These are phyloP conservation scores for Clunio marinus DNA, from an alignment of 2,888 invertebrate species.

Conservation along the genomic window DNA sequence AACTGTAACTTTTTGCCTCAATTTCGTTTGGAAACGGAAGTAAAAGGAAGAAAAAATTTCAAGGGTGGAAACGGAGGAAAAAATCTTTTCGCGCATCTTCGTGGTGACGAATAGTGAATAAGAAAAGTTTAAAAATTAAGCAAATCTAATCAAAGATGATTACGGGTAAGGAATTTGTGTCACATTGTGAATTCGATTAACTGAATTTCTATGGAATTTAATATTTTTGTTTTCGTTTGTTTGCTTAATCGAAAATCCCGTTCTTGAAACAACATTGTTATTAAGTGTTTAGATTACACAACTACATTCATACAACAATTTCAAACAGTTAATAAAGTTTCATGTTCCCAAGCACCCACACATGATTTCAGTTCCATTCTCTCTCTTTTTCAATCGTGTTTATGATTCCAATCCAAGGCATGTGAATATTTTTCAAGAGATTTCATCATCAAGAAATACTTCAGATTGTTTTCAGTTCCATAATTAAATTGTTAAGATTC, in stretches of 20 bases:
- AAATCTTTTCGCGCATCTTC: background rate
- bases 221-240: background rate
- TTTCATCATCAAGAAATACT: background rate
- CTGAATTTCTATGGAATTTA: too few species aligned
- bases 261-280: slow-evolving; percentile 13
- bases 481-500: background rate
- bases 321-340: background rate
- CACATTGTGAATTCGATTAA: background rate
- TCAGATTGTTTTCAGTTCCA: slow-evolving; percentile 5
- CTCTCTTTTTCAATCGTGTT: background rate
- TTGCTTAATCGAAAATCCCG: slow-evolving; percentile 4
- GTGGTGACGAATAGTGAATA: background rate
- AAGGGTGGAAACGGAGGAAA: slow-evolving; percentile 33
- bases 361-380: background rate
- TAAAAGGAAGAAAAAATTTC: background rate
- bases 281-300: slow-evolving; percentile 12
- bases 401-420: background rate
- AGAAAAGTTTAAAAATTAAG: background rate
- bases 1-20: background rate
- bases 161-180: background rate
- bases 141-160: too few species aligned
- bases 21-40: background rate
- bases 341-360: slow-evolving; percentile 3
- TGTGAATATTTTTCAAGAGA: background rate
- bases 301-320: background rate